Conservation (phyloP, 2,113 vertebrate genomes). For the Calyptomena viridis region DNA sequence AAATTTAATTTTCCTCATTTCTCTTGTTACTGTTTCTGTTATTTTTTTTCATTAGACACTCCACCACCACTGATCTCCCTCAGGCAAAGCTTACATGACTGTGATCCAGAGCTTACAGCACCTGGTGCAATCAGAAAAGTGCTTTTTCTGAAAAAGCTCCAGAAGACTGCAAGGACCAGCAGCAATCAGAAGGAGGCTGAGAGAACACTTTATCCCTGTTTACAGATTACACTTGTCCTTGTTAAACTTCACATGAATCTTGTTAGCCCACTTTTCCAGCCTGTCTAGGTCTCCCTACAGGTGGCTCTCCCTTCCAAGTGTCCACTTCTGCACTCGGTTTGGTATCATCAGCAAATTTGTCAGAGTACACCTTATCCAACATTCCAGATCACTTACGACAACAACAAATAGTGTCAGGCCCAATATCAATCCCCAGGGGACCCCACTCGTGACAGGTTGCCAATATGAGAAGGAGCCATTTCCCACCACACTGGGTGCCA, state of each 20-base stretch:
- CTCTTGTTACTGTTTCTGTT: not conserved
- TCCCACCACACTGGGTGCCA: not conserved
- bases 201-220: rapidly evolving
- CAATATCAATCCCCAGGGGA: not conserved
- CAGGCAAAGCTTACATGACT: not conserved
- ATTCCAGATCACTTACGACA: too few relatives aligned
- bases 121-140: not conserved
- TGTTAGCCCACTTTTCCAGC: too few relatives aligned
- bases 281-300: not conserved
- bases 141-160: not conserved
- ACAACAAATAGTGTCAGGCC: not conserved
- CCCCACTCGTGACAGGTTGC: not conserved
- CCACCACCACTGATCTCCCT: not conserved
- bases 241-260: not conserved
- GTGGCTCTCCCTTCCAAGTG: not conserved
- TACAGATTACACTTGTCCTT: not conserved
- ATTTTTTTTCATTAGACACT: not conserved
- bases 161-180: not conserved
- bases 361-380: not conserved
- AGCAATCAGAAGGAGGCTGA: not conserved
- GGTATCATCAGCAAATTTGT: not conserved
- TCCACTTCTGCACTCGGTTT: rapidly evolving
- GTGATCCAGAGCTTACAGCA: not conserved
- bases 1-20: not conserved
- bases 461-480: not conserved